These are phyloP conservation scores for Pantelozetes paolii DNA, from an alignment of 2,888 invertebrate genomes.

Conservation along the genomic window DNA sequence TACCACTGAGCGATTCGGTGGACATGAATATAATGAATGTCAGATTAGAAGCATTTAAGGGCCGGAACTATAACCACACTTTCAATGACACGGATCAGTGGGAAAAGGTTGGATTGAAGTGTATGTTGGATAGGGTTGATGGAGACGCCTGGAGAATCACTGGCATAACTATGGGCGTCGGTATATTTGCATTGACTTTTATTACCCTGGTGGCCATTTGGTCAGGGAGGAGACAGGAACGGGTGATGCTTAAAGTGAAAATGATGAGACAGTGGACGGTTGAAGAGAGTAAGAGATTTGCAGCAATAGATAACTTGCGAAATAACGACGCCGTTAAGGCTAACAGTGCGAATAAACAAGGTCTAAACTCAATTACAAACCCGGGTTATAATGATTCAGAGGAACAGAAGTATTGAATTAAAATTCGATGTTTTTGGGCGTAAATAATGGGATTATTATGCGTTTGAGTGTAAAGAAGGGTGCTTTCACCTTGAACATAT, in stretches of 20 bases:
- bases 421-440: too few relatives aligned
- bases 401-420: not conserved
- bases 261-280: constrained; percentile 24
- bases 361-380: not conserved
- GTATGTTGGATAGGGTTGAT: not conserved
- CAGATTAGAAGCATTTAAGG: constrained; percentile 13
- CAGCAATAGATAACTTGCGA: too few relatives aligned
- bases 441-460: too few relatives aligned
- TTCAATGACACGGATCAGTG: not conserved
- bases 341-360: not conserved
- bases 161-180: not conserved
- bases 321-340: not conserved
- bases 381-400: not conserved
- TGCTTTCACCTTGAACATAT: too few relatives aligned
- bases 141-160: not conserved
- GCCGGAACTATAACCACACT: not conserved
- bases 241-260: constrained; percentile 8
- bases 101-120: constrained; percentile 17
- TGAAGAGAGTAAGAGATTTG: not conserved
- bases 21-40: not conserved
- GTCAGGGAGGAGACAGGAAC: constrained; percentile 2
- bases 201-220: constrained; percentile 9
- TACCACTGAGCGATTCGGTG: not conserved
- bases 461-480: too few relatives aligned
- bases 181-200: not conserved